Conservation (phyloP, 1,140 invertebrate species). For the Himalopsyche phryganea region DNA sequence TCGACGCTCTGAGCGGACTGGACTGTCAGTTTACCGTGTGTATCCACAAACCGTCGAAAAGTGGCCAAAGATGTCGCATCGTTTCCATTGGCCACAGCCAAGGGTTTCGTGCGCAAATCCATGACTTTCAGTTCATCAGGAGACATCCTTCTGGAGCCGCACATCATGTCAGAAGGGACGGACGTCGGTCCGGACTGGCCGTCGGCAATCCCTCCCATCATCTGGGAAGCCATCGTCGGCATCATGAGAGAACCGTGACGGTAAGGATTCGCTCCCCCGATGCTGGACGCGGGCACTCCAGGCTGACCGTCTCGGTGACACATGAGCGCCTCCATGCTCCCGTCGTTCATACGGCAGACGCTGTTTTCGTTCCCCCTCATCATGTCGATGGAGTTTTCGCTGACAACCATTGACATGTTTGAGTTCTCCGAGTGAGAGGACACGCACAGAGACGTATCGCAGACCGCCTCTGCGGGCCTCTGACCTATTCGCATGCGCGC, state of each 20-base stretch:
- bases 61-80: conserved; percentile 38
- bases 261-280: conserved; percentile 43
- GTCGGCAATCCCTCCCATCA: not conserved
- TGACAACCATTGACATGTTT: conserved; percentile 23
- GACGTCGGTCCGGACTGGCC: too few relatives aligned
- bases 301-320: conserved; percentile 39
- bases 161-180: conserved; percentile 1
- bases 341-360: conserved; percentile 19
- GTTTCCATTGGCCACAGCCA: conserved; percentile 41
- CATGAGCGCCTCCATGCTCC: conserved; percentile 24
- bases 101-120: conserved; percentile 55
- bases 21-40: conserved; percentile 48
- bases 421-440: conserved; percentile 33
- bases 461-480: conserved; percentile 11
- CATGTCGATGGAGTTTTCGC: conserved; percentile 38
- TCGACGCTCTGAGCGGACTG: conserved; percentile 58
- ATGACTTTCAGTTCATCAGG: conserved; percentile 40
- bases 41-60: conserved; percentile 42
- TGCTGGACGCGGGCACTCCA: conserved; percentile 45
- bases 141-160: conserved; percentile 9
- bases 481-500: not conserved
- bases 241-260: conserved; percentile 1
- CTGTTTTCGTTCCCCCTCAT: conserved; percentile 33
- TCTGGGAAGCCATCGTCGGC: conserved; percentile 1
- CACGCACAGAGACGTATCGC: conserved; percentile 6